Percentiles rank a stretch among this genome's conserved stretches.
Evolutionary conservation across 2,888 invertebrate species (phyloP).

Genomic region (Epinotia brunnichana): DNA sequence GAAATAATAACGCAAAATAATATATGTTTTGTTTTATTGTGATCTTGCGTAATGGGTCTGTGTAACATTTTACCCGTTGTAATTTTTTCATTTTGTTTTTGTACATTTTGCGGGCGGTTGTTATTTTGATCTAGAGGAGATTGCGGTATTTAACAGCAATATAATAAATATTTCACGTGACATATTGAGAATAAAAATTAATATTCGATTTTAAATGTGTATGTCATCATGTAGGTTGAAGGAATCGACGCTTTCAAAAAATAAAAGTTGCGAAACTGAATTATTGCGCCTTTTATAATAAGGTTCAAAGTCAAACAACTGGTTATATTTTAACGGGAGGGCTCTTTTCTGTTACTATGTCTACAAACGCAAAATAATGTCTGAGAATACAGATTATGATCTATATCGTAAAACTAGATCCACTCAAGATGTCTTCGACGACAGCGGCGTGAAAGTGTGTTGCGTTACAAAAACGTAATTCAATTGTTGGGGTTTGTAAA

Average conservation of each 20-base stretch:
- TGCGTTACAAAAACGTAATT: conserved; percentile 41
- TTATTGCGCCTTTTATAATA: background rate
- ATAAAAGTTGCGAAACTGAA: background rate
- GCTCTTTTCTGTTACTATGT: too few relatives aligned
- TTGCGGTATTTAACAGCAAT: background rate
- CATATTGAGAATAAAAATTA: background rate
- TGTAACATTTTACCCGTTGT: background rate
- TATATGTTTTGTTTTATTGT: background rate
- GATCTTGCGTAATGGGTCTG: background rate
- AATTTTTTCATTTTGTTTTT: background rate
- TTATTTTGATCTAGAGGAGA: background rate
- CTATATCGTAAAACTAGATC: background rate
- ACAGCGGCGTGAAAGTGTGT: conserved; percentile 6
- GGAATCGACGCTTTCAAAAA: background rate
- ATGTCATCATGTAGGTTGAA: background rate
- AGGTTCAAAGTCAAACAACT: background rate
- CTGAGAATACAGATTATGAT: background rate
- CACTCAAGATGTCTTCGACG: conserved; percentile 29
- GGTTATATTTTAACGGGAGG: background rate
- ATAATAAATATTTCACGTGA: conserved; percentile 3
- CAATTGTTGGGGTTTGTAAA: too few relatives aligned
- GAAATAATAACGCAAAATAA: background rate
- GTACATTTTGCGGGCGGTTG: background rate
- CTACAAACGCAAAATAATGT: background rate
- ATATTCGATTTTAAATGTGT: conserved; percentile 1